A percentile compares a stretch with the other conserved stretches of the same genome.
Conservation (phyloP, 2,797 vertebrate genomes). For the Peromyscus aztecus region DNA sequence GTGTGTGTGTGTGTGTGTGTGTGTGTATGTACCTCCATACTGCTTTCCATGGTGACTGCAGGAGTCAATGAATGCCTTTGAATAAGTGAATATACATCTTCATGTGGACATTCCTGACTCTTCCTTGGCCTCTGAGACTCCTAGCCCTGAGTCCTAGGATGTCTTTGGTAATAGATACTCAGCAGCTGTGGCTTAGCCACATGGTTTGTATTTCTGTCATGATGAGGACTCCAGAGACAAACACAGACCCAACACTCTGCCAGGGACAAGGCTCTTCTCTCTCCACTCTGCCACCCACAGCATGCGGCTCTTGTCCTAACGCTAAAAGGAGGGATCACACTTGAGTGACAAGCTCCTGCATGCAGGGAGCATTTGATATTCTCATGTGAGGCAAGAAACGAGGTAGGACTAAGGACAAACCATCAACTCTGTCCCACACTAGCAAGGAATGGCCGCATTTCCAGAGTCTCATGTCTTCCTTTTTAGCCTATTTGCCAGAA, state of each 20-base stretch:
- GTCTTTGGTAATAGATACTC: background rate
- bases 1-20: background rate
- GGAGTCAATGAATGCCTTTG: background rate
- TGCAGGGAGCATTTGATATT: background rate
- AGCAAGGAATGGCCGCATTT: background rate
- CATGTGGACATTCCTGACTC: background rate
- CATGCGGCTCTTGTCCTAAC: background rate
- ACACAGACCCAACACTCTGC: background rate
- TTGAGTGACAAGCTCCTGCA: background rate
- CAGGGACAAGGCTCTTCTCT: background rate
- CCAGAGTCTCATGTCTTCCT: background rate
- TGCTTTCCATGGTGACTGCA: background rate
- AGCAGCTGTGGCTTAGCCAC: background rate
- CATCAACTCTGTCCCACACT: background rate
- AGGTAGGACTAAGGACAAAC: background rate
- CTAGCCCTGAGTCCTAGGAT: background rate
- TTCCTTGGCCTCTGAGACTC: background rate
- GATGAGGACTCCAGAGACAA: background rate
- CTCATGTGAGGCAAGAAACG: background rate
- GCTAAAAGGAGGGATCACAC: background rate
- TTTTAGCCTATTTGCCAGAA: background rate
- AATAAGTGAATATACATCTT: background rate
- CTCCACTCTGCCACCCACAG: background rate
- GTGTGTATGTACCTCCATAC: background rate
- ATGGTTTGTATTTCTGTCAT: background rate